Base-by-base conservation (phyloP, 2,888 invertebrate genomes). In the Agrochola macilenta region DNA sequence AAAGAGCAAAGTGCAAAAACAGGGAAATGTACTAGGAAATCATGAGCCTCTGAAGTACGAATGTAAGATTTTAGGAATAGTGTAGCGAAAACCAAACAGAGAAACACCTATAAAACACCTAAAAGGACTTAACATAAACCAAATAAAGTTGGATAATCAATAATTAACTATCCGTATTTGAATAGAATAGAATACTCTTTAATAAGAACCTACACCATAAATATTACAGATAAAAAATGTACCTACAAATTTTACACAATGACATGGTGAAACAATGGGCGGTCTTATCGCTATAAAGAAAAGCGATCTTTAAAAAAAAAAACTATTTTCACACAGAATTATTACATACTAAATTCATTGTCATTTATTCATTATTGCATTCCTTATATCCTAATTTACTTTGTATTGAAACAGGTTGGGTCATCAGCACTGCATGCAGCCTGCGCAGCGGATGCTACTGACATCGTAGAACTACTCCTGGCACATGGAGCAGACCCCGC, bases 361-460 rank as follows among this genome's bases (percentile, higher is more conserved):
- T n/a, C n/a, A n/a, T n/a, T n/a, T 2, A 35, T 4, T 35, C 35
- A 35, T 35, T 35, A 35, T 35, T 35, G 35, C 35, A 35, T 35
- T 57, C n/a, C 5, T 12, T 58, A 9, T 11, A 35, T 46, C 14
- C n/a, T 68, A n/a, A 61, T 58, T 54, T n/a, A 57, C 17, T 61
- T 52, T 43, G 0, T 0, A 46, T 60, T 26, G 1, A 23, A 66
- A 65, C 84, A 98, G 97, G 97, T 97, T 84, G 98, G 98, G 0
- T 97, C 98, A 82, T 98, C 98, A 46, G 97, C 98, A 0, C 95
- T 98, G 54, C 98, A 98, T 93, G 97, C 98, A 79, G 98, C 98
- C 39, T 98, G 98, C 86, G 97, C 97, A 82, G 97, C 97, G 1
- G 98, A 98, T 90, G 97, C 97, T 83, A 97, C 97, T 9, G 98